Evolutionary conservation across 2,797 vertebrate genomes (phyloP), one percentile per base, ranked within the genome.

Genomic region (Nannoperca australis): DNA sequence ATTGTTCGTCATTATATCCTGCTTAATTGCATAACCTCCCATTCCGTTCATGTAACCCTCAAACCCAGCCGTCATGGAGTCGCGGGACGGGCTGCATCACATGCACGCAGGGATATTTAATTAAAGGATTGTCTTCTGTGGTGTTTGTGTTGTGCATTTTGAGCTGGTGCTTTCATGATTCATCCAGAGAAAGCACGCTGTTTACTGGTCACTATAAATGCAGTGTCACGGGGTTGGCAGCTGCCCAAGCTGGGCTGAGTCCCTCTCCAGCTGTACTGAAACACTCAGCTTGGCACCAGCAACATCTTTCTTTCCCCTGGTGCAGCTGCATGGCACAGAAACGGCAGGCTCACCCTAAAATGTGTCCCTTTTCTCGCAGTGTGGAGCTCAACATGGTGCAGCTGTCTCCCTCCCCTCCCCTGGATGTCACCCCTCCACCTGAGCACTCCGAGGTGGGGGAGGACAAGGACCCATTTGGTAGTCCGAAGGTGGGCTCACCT

Each of bases 341-440:
- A 49, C 44, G 0, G n/a, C 9, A 12, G 14, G 8, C 36, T 24
- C 45, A 6, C 30, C 0, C 5, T 63, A 4, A 61, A 22, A 42
- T 14, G 22, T 74, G 20, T 61, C n/a, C n/a, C 13, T 18, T 7
- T 76, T 22, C 58, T 88, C 84, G 81, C 91, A 95, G 79, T 62
- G 70, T 85, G 85, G 72, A 73, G 44, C 61, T 90, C 90, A 76
- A 86, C 92, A 97, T 98, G 97, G 97, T 98, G 92, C 97, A 96
- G 93, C 95, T 97, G 85, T 95, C 95, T 87, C 90, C 95, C 50
- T 92, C 93, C 71, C 92, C 91, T 61, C 88, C 82, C 64, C 84
- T 84, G 81, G 84, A 92, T 76, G 87, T 90, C 76, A 89, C 91
- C 69, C 90, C 93, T 81, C 92, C 94, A 83, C 85, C 91, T 27